phyloP scores from a whole-genome alignment of 2,113 vertebrate species.

The Kobus ellipsiprymnus region DNA sequence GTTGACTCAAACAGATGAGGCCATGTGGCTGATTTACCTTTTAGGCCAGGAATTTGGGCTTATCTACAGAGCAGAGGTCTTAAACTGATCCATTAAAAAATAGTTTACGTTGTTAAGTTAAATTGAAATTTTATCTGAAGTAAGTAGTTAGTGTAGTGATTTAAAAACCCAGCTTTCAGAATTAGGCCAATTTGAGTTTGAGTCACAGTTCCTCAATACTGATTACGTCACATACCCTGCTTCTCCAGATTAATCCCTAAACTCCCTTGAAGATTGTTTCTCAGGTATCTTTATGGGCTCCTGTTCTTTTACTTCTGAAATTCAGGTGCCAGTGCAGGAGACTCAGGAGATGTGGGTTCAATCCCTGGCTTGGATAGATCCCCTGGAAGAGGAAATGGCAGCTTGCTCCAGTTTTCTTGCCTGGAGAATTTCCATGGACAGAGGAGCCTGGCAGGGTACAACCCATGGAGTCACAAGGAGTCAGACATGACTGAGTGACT shows the following conservation, averaged over 20 bases:
- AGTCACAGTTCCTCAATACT: background rate
- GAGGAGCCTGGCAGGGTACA: background rate
- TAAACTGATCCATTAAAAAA: background rate
- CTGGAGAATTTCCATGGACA: background rate
- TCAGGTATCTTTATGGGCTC: background rate
- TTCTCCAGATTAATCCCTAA: background rate
- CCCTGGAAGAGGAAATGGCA: background rate
- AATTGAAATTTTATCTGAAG: background rate
- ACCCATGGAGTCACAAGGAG: background rate
- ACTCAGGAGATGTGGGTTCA: background rate
- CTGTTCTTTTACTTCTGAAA: background rate
- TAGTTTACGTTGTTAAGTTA: background rate
- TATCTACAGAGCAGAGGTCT: background rate
- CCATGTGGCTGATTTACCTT: background rate
- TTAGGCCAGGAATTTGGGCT: background rate
- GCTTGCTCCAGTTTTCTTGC: background rate
- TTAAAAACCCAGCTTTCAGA: background rate
- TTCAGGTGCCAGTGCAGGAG: background rate
- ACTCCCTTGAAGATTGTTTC: background rate
- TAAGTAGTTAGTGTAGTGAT: background rate
- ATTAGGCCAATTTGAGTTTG: background rate
- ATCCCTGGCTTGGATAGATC: background rate
- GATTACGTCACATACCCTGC: background rate
- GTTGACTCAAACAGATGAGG: background rate
- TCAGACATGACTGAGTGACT: background rate